Percentiles rank a stretch among this genome's conserved stretches.
These are phyloP conservation scores for Idaea aversata DNA, from an alignment of 2,888 invertebrate species.

Conservation along the genomic window DNA sequence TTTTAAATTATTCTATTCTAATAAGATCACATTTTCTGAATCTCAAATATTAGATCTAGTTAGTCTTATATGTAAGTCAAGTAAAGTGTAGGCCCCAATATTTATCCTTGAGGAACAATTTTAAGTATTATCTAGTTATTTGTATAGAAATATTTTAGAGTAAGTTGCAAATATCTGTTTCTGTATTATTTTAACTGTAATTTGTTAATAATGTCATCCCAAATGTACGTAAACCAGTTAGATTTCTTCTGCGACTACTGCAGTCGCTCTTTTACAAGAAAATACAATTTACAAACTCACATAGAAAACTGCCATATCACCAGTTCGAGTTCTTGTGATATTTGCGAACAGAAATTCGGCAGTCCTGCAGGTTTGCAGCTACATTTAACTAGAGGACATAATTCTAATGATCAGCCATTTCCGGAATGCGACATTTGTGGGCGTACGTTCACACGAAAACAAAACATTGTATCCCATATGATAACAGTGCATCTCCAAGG, in stretches of 20 bases:
- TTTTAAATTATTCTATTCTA: too few relatives aligned
- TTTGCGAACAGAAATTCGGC: constrained; percentile 55
- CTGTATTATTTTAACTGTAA: too few relatives aligned
- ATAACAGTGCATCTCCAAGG: constrained; percentile 58
- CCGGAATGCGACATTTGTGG: constrained; percentile 69
- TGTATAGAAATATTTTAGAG: too few relatives aligned
- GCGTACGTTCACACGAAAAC: constrained; percentile 60
- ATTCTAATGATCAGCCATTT: constrained; percentile 45
- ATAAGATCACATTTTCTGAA: too few relatives aligned
- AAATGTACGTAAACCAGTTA: constrained; percentile 35
- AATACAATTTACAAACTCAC: constrained; percentile 61
- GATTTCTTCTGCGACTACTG: constrained; percentile 64
- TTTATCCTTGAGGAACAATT: too few relatives aligned
- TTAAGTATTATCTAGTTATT: too few relatives aligned
- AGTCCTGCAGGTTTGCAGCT: constrained; percentile 52
- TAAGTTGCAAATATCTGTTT: too few relatives aligned
- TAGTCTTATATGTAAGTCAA: too few relatives aligned
- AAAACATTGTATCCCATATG: constrained; percentile 67
- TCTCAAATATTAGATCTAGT: too few relatives aligned
- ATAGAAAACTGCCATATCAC: constrained; percentile 64
- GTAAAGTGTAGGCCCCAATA: too few relatives aligned
- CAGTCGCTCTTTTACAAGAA: constrained; percentile 56
- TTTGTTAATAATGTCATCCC: not conserved
- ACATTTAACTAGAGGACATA: constrained; percentile 57
- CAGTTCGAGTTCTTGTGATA: constrained; percentile 47